These are phyloP conservation scores for Paraescarpia echinospica DNA, from an alignment of 1,140 invertebrate species.

Conservation along the genomic window DNA sequence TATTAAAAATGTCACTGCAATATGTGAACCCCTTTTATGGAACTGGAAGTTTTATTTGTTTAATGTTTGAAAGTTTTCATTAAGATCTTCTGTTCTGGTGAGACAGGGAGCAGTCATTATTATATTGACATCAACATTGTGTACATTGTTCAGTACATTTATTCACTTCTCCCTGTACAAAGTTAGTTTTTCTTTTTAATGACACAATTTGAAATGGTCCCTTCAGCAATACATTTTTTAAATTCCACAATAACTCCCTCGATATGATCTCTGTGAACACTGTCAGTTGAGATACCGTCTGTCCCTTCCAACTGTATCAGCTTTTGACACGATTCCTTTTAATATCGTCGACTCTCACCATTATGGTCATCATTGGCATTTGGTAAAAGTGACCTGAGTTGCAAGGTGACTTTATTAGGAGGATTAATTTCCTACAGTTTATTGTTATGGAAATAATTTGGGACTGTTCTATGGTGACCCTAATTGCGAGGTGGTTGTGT, in stretches of 20 bases:
- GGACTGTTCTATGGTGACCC: too few species aligned
- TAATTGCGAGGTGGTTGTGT: too few species aligned
- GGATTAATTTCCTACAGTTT: too few species aligned
- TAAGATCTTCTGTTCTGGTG: not conserved
- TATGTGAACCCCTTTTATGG: not conserved
- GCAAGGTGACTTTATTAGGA: too few species aligned
- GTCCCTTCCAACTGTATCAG: not conserved
- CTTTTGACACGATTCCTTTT: not conserved
- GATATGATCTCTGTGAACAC: constrained; percentile 2
- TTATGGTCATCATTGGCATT: too few species aligned
- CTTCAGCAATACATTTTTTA: not conserved
- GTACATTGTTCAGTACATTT: not conserved
- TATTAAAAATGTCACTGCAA: not conserved
- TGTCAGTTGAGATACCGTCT: not conserved
- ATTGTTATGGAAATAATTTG: too few species aligned
- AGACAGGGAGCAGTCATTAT: not conserved
- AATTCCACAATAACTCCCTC: not conserved
- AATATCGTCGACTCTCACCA: too few species aligned
- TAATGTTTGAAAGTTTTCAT: not conserved
- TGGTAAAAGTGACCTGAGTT: too few species aligned
- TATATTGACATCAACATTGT: not conserved
- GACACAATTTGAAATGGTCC: not conserved
- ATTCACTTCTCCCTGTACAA: not conserved
- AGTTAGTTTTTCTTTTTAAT: not conserved
- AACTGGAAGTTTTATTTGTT: not conserved